Evolutionary conservation across 2,888 invertebrate genomes (phyloP).

Genomic region (Drosophila cyrtoloma): DNA sequence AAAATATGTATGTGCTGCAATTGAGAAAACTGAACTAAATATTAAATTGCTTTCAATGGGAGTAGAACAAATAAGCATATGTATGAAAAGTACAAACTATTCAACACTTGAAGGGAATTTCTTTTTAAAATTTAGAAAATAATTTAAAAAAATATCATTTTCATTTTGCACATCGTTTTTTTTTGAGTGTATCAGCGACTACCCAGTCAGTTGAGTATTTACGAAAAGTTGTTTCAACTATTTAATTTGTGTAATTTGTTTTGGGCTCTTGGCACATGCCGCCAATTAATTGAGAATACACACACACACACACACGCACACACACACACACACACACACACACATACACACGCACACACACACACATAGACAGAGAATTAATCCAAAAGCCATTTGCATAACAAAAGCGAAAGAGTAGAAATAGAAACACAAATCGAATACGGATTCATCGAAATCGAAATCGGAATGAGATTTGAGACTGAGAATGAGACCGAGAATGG

Average conservation of each 20-base stretch:
- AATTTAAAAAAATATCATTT: neutral
- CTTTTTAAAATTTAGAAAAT: neutral
- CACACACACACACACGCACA: neutral
- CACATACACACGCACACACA: neutral
- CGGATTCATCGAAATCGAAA: slow-evolving; percentile 14
- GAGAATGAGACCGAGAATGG: slow-evolving; percentile 10
- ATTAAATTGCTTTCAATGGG: neutral
- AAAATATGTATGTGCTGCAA: neutral
- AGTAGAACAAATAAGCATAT: too few species aligned
- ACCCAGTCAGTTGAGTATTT: neutral
- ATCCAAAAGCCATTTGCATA: slow-evolving; percentile 54
- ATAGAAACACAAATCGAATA: slow-evolving; percentile 1
- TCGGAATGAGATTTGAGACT: slow-evolving; percentile 8
- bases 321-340: slow-evolving; percentile 11
- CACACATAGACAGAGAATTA: slow-evolving; percentile 39
- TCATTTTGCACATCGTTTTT: neutral
- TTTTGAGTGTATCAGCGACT: neutral
- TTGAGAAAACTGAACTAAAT: neutral
- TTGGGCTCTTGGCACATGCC: slow-evolving; percentile 61
- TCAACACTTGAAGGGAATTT: neutral
- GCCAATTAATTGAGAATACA: slow-evolving; percentile 62
- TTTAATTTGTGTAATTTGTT: slow-evolving; percentile 50
- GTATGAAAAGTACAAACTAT: too few species aligned
- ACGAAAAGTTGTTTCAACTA: slow-evolving; percentile 9
- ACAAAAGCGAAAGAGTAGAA: slow-evolving; percentile 28